Conservation (phyloP, 2,888 invertebrate species). For the Zelleria hepariella region DNA sequence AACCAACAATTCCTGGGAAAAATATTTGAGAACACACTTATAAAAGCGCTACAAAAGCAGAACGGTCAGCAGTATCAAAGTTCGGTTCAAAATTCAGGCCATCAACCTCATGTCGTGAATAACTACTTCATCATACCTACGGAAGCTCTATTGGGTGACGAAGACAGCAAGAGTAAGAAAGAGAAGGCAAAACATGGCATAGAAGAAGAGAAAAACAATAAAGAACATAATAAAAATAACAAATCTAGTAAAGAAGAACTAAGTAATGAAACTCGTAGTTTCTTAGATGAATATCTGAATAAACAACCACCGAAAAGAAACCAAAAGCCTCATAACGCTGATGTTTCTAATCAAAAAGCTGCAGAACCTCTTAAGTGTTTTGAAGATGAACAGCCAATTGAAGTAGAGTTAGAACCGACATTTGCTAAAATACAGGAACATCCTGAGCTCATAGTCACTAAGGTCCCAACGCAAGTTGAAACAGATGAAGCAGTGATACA, state of each 20-base stretch:
- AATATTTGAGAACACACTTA: constrained; percentile 19
- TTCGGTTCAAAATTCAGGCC: constrained; percentile 14
- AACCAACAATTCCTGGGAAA: constrained; percentile 12
- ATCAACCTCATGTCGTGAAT: constrained; percentile 26
- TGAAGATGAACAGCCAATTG: neutral
- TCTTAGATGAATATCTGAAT: neutral
- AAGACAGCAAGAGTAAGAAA: constrained; percentile 6
- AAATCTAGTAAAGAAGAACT: neutral
- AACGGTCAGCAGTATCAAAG: constrained; percentile 14
- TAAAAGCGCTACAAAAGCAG: constrained; percentile 18
- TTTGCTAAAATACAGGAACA: neutral
- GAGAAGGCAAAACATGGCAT: constrained; percentile 2
- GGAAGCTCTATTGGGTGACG: constrained; percentile 19
- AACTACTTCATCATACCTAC: constrained; percentile 34
- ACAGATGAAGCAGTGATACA: constrained; percentile 17
- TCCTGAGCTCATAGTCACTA: neutral
- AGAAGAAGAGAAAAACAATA: neutral
- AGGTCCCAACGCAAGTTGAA: neutral
- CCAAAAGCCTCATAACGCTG: neutral
- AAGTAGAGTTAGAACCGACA: neutral
- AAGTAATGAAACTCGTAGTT: neutral
- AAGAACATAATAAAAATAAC: neutral
- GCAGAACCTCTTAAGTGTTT: neutral
- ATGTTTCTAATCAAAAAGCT: neutral
- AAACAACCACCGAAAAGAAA: neutral